These are phyloP conservation scores for Sycophila texana DNA, from an alignment of 2,888 invertebrate genomes.

Conservation along the genomic window DNA sequence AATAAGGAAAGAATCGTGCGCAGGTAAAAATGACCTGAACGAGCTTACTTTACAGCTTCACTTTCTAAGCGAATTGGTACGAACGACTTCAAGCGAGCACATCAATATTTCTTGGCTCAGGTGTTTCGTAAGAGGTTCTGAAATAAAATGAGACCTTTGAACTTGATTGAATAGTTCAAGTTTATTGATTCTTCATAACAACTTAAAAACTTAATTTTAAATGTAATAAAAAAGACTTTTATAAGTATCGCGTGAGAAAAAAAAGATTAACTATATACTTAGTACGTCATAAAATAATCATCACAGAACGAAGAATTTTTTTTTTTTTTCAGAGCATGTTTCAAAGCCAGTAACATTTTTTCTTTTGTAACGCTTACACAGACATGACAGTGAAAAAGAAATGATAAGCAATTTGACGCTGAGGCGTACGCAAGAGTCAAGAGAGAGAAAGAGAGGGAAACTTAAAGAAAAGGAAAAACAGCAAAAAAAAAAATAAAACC, in stretches of 20 bases:
- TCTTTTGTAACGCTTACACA: slow-evolving; percentile 46
- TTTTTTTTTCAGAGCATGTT: slow-evolving; percentile 27
- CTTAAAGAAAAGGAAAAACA: slow-evolving; percentile 40
- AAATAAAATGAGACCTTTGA: slow-evolving; percentile 54
- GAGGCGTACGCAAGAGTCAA: slow-evolving; percentile 32
- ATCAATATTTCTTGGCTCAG: neutral
- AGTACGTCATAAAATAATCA: slow-evolving; percentile 35
- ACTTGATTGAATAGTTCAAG: slow-evolving; percentile 49
- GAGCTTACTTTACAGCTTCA: neutral
- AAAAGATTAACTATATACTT: slow-evolving; percentile 34
- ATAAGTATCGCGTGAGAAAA: neutral
- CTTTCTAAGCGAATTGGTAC: slow-evolving; percentile 20
- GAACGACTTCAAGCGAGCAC: neutral
- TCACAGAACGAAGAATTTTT: slow-evolving; percentile 38
- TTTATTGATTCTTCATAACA: slow-evolving; percentile 51
- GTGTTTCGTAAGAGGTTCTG: slow-evolving; percentile 35
- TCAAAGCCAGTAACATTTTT: slow-evolving; percentile 44
- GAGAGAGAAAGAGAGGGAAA: slow-evolving; percentile 40
- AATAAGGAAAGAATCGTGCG: slow-evolving; percentile 18
- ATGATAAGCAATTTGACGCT: slow-evolving; percentile 41
- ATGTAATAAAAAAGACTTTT: neutral
- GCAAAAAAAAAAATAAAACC: neutral
- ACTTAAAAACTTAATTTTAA: slow-evolving; percentile 44
- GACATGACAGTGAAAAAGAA: slow-evolving; percentile 27
- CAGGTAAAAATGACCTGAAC: slow-evolving; percentile 12